phyloP scores from a whole-genome alignment of 2,888 invertebrate genomes.

The Drosophila atroscutellata region DNA sequence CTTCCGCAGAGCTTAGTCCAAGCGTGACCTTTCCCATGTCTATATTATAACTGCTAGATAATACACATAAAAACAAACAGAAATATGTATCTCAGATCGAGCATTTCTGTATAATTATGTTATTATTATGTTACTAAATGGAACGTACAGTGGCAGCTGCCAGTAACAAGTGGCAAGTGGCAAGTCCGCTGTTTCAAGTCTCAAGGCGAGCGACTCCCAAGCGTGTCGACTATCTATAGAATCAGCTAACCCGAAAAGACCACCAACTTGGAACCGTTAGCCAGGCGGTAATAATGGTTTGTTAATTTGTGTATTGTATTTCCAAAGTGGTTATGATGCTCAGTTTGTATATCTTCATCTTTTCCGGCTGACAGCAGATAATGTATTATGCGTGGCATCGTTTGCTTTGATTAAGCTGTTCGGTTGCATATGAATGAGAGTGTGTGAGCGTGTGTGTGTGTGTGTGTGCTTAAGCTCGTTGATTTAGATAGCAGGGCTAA shows the following conservation, averaged over 20 bases:
- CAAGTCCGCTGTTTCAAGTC: slow-evolving; percentile 1
- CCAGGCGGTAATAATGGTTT: slow-evolving; percentile 65
- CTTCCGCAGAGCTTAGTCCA: slow-evolving; percentile 62
- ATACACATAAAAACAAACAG: slow-evolving; percentile 49
- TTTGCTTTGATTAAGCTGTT: slow-evolving; percentile 71
- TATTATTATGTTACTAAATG: slow-evolving; percentile 62
- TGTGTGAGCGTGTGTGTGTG: neutral
- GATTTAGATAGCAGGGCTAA: slow-evolving; percentile 42
- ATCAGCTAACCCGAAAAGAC: slow-evolving; percentile 4
- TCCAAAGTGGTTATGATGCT: slow-evolving; percentile 21
- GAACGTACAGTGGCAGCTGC: slow-evolving; percentile 61
- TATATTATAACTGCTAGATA: slow-evolving; percentile 32
- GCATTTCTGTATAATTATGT: slow-evolving; percentile 38
- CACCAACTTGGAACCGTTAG: slow-evolving; percentile 69
- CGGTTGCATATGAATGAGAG: slow-evolving; percentile 22
- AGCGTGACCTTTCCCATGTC: slow-evolving; percentile 62
- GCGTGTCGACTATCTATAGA: slow-evolving; percentile 47
- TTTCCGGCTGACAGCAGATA: slow-evolving; percentile 65
- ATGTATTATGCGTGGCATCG: slow-evolving; percentile 59
- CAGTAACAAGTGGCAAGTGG: slow-evolving; percentile 17
- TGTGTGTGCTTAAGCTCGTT: slow-evolving; percentile 47
- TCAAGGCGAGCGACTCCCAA: slow-evolving; percentile 70
- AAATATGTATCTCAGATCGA: slow-evolving; percentile 46
- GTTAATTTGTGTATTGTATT: slow-evolving; percentile 73
- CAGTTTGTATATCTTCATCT: slow-evolving; percentile 46